Evolutionary conservation across 2,797 vertebrate species (phyloP), one percentile per base, ranked within the genome.

Genomic region (Pelodytes ibericus): DNA sequence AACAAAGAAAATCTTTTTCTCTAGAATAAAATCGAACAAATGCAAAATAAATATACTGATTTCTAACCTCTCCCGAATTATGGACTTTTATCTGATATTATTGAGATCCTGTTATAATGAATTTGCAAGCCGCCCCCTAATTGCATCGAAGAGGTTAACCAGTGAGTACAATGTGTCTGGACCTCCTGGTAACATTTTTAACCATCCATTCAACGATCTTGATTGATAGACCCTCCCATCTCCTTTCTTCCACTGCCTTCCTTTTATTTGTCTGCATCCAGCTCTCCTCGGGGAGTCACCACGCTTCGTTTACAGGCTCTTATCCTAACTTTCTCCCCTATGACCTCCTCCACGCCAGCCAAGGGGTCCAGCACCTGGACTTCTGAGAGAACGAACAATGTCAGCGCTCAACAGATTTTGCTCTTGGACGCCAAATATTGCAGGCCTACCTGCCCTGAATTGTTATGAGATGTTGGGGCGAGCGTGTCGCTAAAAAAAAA

Each of bases 141-240:
- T 24, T 53, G 73, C 73, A 69, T 65, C 29, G 74, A 62, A 75
- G 57, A 62, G 66, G 74, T 75, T 75, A 69, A 70, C 61, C 36
- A 22, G 22, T 26, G 8, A 53, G 18, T 25, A 75, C 41, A 75
- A 75, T 75, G 47, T 60, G 58, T 20, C 29, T 62, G 65, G 74
- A 66, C 74, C 65, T 70, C 74, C 66, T 68, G 74, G 74, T 75
- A 62, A 60, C 65, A 61, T 26, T 75, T 65, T 58, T 75, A 75
- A 75, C 74, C 24, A 53, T 51, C 29, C 66, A 75, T 69, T 75
- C 74, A 75, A 75, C 70, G 66, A 33, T n/a, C 66, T 63, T 75
- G 74, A 75, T 69, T 75, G 74, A 75, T 75, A 70, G 74, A 75
- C 68, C 74, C 74, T 75, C 74, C 73, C 74, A 69, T 70, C 74